Conservation (phyloP, 2,113 vertebrate genomes). For the Lasiurus cinereus region DNA sequence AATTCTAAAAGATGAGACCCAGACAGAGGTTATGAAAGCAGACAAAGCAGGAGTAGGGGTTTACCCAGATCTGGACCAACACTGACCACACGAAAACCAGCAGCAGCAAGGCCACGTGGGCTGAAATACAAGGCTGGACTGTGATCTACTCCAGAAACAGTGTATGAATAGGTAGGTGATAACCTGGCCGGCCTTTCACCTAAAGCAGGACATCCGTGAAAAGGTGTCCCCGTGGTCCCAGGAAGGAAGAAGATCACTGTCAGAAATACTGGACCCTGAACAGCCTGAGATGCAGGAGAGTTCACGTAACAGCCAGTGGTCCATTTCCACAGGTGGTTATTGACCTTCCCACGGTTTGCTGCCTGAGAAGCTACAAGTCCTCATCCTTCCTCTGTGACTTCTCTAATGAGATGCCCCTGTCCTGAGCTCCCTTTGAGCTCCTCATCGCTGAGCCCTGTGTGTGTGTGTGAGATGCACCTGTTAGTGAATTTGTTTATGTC, state of each 20-base stretch:
- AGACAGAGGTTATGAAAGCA: background rate
- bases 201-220: fast-evolving
- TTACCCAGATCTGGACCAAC: too few species aligned
- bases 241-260: background rate
- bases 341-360: background rate
- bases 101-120: fast-evolving
- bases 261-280: background rate
- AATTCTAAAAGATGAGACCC: background rate
- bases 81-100: fast-evolving
- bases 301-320: background rate
- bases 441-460: background rate
- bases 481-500: background rate
- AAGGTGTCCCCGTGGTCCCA: background rate
- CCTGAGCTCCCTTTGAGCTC: background rate
- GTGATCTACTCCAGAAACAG: fast-evolving
- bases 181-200: background rate
- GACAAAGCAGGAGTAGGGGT: background rate
- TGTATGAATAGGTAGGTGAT: fast-evolving
- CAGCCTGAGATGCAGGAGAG: background rate
- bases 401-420: background rate
- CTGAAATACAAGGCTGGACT: background rate
- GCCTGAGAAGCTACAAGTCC: too few species aligned
- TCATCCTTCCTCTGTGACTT: background rate
- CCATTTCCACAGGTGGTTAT: background rate
- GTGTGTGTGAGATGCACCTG: background rate